Conservation (phyloP, 1,140 invertebrate species). For the Chironomus tepperi region DNA sequence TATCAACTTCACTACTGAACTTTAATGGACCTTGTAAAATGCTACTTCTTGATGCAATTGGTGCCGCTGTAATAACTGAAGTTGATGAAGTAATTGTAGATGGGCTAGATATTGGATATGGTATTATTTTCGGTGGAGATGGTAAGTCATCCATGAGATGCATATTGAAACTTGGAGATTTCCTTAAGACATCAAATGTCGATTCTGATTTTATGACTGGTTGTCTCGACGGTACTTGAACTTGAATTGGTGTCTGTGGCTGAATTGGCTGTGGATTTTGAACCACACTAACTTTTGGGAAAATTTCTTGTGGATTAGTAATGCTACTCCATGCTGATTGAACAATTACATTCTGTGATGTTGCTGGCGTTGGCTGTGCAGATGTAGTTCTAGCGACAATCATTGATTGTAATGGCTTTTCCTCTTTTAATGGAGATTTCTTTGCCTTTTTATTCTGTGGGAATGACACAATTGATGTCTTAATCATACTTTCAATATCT, state of each 20-base stretch:
- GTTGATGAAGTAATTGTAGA: not conserved
- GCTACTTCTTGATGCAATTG: constrained; percentile 29
- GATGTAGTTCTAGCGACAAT: not conserved
- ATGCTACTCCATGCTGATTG: not conserved
- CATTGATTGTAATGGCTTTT: not conserved
- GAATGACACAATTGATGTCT: not conserved
- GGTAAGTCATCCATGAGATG: constrained; percentile 34
- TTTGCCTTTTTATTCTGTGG: constrained; percentile 32
- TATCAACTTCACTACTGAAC: constrained; percentile 23
- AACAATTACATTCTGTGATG: not conserved
- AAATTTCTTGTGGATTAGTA: constrained; percentile 25
- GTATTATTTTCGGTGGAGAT: not conserved
- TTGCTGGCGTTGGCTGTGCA: not conserved
- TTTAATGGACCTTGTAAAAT: constrained; percentile 28
- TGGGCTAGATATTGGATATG: constrained; percentile 34
- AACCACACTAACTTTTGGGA: constrained; percentile 25
- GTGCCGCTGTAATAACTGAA: not conserved
- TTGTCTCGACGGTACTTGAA: not conserved
- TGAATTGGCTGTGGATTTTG: constrained; percentile 24
- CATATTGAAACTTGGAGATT: constrained; percentile 39
- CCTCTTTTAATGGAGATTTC: constrained; percentile 37
- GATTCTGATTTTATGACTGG: constrained; percentile 7
- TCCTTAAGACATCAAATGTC: constrained; percentile 35
- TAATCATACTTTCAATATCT: constrained; percentile 25
- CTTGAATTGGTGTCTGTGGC: constrained; percentile 27